phyloP scores from a whole-genome alignment of 2,113 vertebrate genomes.

The Daboia siamensis region DNA sequence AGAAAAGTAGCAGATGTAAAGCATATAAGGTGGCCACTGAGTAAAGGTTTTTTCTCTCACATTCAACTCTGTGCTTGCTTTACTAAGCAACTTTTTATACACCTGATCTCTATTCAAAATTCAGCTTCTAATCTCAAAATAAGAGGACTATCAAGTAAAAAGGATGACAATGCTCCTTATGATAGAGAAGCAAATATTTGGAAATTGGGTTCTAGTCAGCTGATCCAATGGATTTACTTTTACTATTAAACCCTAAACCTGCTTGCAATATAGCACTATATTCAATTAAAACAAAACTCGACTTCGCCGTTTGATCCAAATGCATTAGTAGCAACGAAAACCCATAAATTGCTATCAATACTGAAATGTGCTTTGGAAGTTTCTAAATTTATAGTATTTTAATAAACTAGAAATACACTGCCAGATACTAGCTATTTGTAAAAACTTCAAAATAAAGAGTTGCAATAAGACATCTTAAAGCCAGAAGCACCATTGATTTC shows the following conservation, averaged over 20 bases:
- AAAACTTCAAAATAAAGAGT: background rate
- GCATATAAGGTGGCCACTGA: background rate
- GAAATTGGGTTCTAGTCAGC: background rate
- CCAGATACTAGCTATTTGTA: background rate
- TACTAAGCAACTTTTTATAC: background rate
- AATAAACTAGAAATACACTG: background rate
- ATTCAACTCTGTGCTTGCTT: background rate
- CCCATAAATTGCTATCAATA: background rate
- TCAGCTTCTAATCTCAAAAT: background rate
- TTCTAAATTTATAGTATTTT: background rate
- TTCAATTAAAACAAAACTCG: background rate
- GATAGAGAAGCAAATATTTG: background rate
- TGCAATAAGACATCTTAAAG: background rate
- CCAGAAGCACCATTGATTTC: background rate
- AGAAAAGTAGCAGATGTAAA: background rate
- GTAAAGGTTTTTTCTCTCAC: background rate
- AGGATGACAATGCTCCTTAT: background rate
- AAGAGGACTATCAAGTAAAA: background rate
- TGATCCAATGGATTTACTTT: background rate
- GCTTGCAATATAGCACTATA: background rate
- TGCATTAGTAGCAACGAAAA: background rate
- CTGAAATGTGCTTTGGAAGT: background rate
- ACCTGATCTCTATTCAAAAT: background rate
- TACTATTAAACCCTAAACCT: background rate
- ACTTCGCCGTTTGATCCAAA: background rate